Evolutionary conservation across 2,113 vertebrate species (phyloP).

Genomic region (Athene noctua): DNA sequence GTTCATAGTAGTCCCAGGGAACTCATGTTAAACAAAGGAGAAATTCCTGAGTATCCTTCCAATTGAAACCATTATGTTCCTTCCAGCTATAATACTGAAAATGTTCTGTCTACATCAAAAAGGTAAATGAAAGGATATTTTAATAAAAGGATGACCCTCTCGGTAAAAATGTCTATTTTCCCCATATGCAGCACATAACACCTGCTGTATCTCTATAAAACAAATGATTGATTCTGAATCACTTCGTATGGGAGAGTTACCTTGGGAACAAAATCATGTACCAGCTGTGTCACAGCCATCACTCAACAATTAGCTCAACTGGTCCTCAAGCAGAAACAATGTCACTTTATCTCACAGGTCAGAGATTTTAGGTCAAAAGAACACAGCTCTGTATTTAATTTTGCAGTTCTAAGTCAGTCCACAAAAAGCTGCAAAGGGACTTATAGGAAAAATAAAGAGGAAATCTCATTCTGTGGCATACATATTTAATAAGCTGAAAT

Average conservation of each 20-base stretch:
- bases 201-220: neutral
- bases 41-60: neutral
- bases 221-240: neutral
- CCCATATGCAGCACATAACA: neutral
- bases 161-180: neutral
- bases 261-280: conserved; percentile 12
- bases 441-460: neutral
- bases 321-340: conserved; percentile 7
- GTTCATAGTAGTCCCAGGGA: neutral
- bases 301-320: conserved; percentile 32
- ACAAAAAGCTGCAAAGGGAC: neutral
- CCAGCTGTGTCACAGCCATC: conserved; percentile 8
- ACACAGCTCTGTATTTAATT: neutral
- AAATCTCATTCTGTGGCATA: neutral
- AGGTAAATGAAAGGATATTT: neutral
- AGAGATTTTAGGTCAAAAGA: conserved; percentile 14
- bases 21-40: neutral
- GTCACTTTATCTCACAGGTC: conserved; percentile 6
- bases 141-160: conserved; percentile 24
- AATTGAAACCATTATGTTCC: neutral
- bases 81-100: neutral
- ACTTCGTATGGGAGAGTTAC: neutral
- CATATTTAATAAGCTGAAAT: neutral
- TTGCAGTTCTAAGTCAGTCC: neutral
- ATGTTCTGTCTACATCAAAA: neutral